These are phyloP conservation scores for Holcopasites calliopsidis DNA, from an alignment of 1,140 invertebrate species.

Conservation along the genomic window DNA sequence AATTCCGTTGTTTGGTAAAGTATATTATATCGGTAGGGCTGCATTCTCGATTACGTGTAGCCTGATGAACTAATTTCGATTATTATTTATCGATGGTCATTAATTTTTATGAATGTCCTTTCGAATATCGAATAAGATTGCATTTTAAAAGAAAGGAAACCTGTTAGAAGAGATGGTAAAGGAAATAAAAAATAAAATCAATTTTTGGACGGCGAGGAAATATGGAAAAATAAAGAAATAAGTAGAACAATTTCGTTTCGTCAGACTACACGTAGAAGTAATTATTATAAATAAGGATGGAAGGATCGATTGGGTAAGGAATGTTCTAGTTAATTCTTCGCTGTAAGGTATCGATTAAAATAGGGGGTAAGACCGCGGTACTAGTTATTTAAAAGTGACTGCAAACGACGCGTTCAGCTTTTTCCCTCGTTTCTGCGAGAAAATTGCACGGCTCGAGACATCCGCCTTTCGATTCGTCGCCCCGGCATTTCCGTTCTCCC, in stretches of 20 bases:
- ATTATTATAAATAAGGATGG: slow-evolving; percentile 5
- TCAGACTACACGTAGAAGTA: neutral
- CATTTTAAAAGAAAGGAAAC: too few relatives aligned
- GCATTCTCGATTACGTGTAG: neutral
- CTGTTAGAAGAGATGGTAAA: too few relatives aligned
- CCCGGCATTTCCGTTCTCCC: neutral
- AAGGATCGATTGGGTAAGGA: neutral
- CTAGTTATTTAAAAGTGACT: neutral
- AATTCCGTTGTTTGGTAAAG: slow-evolving; percentile 21
- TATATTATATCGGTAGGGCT: slow-evolving; percentile 9
- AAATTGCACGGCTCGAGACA: slow-evolving; percentile 18
- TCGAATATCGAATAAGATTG: too few relatives aligned
- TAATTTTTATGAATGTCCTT: too few relatives aligned
- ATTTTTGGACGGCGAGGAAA: too few relatives aligned
- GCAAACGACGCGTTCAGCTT: neutral
- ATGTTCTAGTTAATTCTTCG: slow-evolving; percentile 31
- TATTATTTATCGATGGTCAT: too few relatives aligned
- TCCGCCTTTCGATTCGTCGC: slow-evolving; percentile 3
- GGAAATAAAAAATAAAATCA: too few relatives aligned
- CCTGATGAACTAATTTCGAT: neutral
- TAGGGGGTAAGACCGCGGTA: slow-evolving; percentile 9
- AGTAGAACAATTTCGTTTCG: neutral
- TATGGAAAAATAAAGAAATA: too few relatives aligned
- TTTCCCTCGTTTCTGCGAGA: neutral
- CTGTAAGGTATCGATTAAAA: slow-evolving; percentile 17